phyloP scores from a whole-genome alignment of 2,113 vertebrate species.

The Eleginops maclovinus region DNA sequence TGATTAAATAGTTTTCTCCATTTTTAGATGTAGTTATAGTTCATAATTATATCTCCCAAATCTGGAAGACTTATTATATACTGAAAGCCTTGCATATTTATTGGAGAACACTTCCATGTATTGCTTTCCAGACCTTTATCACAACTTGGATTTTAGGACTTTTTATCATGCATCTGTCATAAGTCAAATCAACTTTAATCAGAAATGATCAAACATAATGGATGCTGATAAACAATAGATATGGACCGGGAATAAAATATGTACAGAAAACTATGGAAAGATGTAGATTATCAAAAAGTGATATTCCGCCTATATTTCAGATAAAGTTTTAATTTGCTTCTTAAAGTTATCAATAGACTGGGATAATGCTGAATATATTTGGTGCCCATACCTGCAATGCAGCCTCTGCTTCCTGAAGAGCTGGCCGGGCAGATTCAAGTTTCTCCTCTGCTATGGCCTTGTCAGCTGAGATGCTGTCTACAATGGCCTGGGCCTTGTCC shows the following conservation, averaged over 20 bases:
- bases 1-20: no score
- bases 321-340: neutral
- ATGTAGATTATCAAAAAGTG: neutral
- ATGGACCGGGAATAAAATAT: neutral
- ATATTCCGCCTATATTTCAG: neutral
- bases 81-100: neutral
- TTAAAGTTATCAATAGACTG: neutral
- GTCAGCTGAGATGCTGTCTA: slow-evolving; percentile 93
- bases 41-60: neutral
- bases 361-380: neutral
- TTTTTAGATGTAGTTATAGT: neutral
- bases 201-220: neutral
- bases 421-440: slow-evolving; percentile 91
- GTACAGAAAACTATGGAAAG: neutral
- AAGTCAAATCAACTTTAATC: neutral
- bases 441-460: slow-evolving; percentile 94
- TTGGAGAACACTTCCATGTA: neutral
- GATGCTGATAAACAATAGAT: neutral
- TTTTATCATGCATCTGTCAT: neutral
- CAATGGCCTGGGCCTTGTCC: slow-evolving; percentile 95
- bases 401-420: slow-evolving; percentile 92
- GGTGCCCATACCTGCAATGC: slow-evolving; percentile 87
- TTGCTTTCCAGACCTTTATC: neutral
- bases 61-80: neutral
- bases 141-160: neutral